These are phyloP conservation scores for Centroberyx gerrardi DNA, from an alignment of 2,797 vertebrate species.

Conservation along the genomic window DNA sequence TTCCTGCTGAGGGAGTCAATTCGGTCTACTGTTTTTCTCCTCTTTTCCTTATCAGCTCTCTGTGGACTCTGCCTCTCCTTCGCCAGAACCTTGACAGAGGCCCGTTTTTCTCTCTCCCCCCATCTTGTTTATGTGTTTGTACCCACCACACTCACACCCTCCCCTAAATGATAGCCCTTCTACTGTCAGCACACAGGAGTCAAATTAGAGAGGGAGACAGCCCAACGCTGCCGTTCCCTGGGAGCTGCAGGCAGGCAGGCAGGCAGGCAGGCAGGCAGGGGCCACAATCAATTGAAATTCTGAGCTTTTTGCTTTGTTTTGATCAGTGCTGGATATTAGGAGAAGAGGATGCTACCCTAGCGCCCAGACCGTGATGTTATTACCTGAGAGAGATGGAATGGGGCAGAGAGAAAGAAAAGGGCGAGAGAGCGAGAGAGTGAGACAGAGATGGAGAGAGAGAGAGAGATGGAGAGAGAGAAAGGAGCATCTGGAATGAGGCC, in stretches of 20 bases:
- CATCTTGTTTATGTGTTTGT: constrained; percentile 81
- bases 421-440: constrained; percentile 11
- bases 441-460: neutral
- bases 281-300: constrained; percentile 72
- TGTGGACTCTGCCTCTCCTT: constrained; percentile 71
- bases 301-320: constrained; percentile 67
- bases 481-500: constrained; percentile 64
- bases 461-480: constrained; percentile 17
- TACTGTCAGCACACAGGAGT: constrained; percentile 78
- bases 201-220: constrained; percentile 78
- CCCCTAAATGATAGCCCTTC: constrained; percentile 77
- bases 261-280: constrained; percentile 28
- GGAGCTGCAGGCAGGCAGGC: constrained; percentile 29
- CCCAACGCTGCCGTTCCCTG: constrained; percentile 51
- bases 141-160: constrained; percentile 67
- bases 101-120: constrained; percentile 59
- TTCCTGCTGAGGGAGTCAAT: constrained; percentile 70
- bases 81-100: constrained; percentile 74
- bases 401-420: constrained; percentile 3
- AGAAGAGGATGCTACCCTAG: constrained; percentile 52
- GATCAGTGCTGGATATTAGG: constrained; percentile 73
- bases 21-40: constrained; percentile 64
- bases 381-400: constrained; percentile 47
- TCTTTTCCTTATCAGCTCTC: constrained; percentile 72
- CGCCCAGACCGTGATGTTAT: constrained; percentile 58